These are phyloP conservation scores for Barbus barbus DNA, from an alignment of 2,113 vertebrate species.

Conservation along the genomic window DNA sequence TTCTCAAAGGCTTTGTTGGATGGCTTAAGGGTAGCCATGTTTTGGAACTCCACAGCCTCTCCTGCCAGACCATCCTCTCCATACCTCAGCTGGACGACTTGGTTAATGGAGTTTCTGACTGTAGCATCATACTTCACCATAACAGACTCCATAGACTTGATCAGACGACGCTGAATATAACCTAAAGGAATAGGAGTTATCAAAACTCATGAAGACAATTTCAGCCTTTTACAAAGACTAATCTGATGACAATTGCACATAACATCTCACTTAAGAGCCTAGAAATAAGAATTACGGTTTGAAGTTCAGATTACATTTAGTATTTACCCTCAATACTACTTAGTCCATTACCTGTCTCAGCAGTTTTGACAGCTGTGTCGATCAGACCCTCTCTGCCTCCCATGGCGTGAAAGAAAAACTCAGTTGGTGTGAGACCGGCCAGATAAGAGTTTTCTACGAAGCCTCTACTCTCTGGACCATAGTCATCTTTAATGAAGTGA, in stretches of 20 bases:
- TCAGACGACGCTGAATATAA: conserved; percentile 92
- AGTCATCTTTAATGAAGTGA: conserved; percentile 98
- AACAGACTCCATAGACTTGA: conserved; percentile 98
- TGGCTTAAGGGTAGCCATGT: conserved; percentile 89
- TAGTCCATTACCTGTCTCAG: conserved; percentile 84
- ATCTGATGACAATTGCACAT: not conserved
- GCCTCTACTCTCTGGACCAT: conserved; percentile 93
- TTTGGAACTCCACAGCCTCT: conserved; percentile 94
- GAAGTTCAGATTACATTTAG: not conserved
- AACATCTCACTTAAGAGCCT: not conserved
- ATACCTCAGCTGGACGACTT: conserved; percentile 94
- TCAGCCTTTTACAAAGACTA: not conserved
- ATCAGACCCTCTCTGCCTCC: conserved; percentile 94
- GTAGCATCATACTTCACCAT: conserved; percentile 97
- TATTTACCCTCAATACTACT: not conserved
- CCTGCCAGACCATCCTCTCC: conserved; percentile 92
- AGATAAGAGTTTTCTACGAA: conserved; percentile 98
- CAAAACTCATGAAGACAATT: not conserved
- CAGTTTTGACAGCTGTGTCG: conserved; percentile 94
- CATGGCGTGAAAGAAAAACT: conserved; percentile 99
- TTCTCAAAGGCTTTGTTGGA: conserved; percentile 96
- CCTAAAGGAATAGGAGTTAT: conserved; percentile 64
- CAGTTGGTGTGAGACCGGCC: conserved; percentile 91
- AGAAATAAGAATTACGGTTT: not conserved
- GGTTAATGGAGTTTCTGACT: conserved; percentile 93